phyloP scores from a whole-genome alignment of 30 jellyfish, hydroid and myxozoan species.

The Turritopsis dohrnii region DNA sequence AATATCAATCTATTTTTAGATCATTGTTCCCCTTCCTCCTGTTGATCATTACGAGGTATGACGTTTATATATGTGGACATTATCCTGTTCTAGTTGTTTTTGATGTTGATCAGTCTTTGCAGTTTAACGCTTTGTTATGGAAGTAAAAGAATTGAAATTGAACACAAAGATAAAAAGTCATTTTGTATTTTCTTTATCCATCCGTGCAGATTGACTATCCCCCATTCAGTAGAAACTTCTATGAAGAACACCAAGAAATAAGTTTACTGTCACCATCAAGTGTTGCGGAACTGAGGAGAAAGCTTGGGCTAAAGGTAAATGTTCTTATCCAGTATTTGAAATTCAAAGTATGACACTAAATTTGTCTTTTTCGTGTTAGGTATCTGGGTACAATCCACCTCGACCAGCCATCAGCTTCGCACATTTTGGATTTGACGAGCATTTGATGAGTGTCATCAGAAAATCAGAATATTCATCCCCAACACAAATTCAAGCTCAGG shows the following conservation, averaged over 20 bases:
- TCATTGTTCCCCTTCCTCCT: conserved; percentile 87
- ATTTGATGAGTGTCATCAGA: conserved; percentile 78
- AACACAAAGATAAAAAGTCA: not conserved
- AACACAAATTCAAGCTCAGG: conserved; percentile 97
- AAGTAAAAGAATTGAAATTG: not conserved
- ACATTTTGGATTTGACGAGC: conserved; percentile 86
- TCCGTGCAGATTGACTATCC: conserved; percentile 58
- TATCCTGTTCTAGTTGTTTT: not conserved
- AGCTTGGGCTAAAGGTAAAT: conserved; percentile 68
- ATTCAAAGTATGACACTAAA: not conserved
- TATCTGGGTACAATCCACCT: conserved; percentile 73
- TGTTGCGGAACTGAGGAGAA: conserved; percentile 36
- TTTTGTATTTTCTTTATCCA: not conserved
- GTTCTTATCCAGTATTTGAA: not conserved
- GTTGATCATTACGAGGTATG: conserved; percentile 86
- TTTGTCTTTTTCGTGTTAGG: conserved; percentile 31
- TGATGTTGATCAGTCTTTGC: not conserved
- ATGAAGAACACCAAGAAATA: conserved; percentile 76
- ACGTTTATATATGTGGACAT: not conserved
- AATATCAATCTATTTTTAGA: conserved; percentile 27
- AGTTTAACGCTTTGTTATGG: no score
- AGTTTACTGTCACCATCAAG: conserved; percentile 39
- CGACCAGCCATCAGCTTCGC: conserved; percentile 95
- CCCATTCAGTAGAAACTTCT: conserved; percentile 63
- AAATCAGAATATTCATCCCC: conserved; percentile 82